Percentiles rank a stretch among this genome's conserved stretches.
Evolutionary conservation across 2,888 invertebrate genomes (phyloP).

Genomic region (Andricus quercusramuli): DNA sequence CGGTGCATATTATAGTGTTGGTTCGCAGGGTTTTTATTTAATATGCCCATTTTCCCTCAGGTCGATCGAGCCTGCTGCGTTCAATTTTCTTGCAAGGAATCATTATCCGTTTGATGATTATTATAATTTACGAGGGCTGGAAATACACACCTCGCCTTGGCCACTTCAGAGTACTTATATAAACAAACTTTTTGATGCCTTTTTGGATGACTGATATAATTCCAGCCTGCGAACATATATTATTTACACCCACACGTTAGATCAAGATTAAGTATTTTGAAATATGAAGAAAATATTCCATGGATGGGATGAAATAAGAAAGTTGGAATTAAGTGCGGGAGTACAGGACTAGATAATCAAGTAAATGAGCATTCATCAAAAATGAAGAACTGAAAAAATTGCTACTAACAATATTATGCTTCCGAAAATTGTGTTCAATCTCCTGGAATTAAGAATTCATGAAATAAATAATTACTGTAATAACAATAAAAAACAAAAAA

Average conservation of each 20-base stretch:
- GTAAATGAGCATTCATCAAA: no score
- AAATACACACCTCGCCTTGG: neutral
- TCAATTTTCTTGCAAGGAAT: conserved; percentile 6
- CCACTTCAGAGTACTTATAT: neutral
- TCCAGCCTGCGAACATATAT: neutral
- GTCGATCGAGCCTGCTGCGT: neutral
- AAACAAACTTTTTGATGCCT: neutral
- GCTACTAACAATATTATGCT: no score
- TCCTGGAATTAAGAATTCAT: no score
- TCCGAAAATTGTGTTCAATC: no score
- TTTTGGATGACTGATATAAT: neutral
- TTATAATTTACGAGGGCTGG: conserved; percentile 1
- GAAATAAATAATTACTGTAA: no score
- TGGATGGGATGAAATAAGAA: no score
- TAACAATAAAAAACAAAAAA: no score
- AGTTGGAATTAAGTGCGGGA: no score
- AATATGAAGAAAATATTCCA: no score
- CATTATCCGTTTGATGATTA: conserved; percentile 4
- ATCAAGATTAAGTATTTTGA: neutral
- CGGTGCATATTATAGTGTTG: neutral
- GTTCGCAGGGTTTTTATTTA: conserved; percentile 14
- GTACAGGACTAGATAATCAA: no score
- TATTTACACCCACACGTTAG: neutral
- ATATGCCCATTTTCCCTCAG: conserved; percentile 14
- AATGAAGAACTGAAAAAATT: no score